Conservation (phyloP, 92 coral and sea anemone species). For the Epizoanthus scotinus region DNA sequence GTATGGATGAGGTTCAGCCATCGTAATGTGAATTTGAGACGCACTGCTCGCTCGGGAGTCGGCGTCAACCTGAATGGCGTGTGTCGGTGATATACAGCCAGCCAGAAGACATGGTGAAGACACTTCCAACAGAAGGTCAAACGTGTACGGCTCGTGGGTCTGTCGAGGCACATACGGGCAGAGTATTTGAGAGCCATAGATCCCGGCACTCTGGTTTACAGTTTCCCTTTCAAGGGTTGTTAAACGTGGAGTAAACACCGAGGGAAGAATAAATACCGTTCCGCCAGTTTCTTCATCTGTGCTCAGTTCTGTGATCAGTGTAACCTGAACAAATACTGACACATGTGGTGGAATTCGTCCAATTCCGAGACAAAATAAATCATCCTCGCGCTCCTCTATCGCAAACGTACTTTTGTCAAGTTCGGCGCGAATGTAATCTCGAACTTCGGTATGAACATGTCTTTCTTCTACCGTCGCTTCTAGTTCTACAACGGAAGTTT, state of each 20-base stretch:
- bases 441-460: slow-evolving; percentile 72
- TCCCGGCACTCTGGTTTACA: slow-evolving; percentile 33
- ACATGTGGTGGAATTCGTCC: slow-evolving; percentile 94
- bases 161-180: slow-evolving; percentile 70
- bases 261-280: slow-evolving; percentile 82
- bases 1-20: slow-evolving; percentile 88
- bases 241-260: slow-evolving; percentile 88
- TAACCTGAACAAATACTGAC: slow-evolving; percentile 89
- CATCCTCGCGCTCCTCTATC: slow-evolving; percentile 78
- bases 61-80: slow-evolving; percentile 97
- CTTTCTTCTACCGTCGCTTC: slow-evolving; percentile 89
- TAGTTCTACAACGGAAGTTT: slow-evolving; percentile 82
- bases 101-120: slow-evolving; percentile 92
- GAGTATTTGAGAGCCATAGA: slow-evolving; percentile 78
- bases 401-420: slow-evolving; percentile 60
- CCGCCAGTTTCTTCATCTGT: slow-evolving; percentile 81
- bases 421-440: slow-evolving; percentile 52
- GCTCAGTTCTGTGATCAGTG: slow-evolving; percentile 82
- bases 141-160: slow-evolving; percentile 85
- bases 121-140: slow-evolving; percentile 85
- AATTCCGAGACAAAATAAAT: slow-evolving; percentile 76
- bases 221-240: slow-evolving; percentile 47
- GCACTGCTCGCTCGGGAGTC: slow-evolving; percentile 90
- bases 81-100: slow-evolving; percentile 93
- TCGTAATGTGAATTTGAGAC: slow-evolving; percentile 82